phyloP scores from a whole-genome alignment of 2,888 invertebrate genomes.

The Gisinianus flammeolus region DNA sequence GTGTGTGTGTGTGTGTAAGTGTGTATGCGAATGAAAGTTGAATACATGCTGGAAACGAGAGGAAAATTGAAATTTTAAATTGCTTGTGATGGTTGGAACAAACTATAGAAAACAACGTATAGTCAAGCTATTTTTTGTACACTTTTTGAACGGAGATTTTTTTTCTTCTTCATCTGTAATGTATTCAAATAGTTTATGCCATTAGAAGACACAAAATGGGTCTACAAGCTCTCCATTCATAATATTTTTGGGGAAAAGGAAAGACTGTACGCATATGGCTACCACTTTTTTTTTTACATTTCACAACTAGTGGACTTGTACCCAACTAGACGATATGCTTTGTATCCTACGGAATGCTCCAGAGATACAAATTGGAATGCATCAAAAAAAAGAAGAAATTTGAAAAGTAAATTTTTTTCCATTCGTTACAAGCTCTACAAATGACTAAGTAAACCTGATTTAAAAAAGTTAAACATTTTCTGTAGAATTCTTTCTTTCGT shows the following conservation, averaged over 20 bases:
- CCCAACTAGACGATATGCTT: not conserved
- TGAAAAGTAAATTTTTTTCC: too few species aligned
- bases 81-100: constrained; percentile 8
- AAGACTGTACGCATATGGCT: too few species aligned
- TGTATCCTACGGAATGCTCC: too few species aligned
- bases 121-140: not conserved
- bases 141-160: not conserved
- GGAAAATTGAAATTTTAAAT: constrained; percentile 22
- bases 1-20: not conserved
- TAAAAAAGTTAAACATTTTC: too few species aligned
- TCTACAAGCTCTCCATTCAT: not conserved
- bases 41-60: not conserved
- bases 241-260: too few species aligned
- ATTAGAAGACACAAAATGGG: constrained; percentile 14
- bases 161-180: not conserved
- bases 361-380: too few species aligned
- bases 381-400: too few species aligned
- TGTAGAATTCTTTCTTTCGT: too few species aligned
- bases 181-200: constrained; percentile 15
- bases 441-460: too few species aligned
- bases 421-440: too few species aligned
- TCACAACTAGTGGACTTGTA: not conserved
- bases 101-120: not conserved
- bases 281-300: too few species aligned
- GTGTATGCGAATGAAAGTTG: not conserved